Evolutionary conservation across 2,888 invertebrate genomes (phyloP).

Genomic region (Acanthacorydalis orientalis): DNA sequence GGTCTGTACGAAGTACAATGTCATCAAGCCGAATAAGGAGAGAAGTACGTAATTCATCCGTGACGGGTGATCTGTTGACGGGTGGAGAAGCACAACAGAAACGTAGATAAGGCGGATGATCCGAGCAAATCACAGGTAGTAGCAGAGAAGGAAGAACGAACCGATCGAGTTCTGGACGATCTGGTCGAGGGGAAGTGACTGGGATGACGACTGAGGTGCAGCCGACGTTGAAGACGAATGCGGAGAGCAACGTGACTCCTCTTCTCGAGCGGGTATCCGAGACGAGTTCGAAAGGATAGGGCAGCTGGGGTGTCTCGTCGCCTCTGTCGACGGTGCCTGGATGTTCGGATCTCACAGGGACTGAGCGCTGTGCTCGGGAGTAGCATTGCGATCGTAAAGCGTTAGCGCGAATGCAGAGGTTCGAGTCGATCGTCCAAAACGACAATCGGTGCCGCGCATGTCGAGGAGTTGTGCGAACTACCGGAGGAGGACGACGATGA

Average conservation of each 20-base stretch:
- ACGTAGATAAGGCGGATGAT: too few species aligned
- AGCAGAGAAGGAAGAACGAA: too few species aligned
- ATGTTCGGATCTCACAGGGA: constrained; percentile 66
- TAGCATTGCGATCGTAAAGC: constrained; percentile 72
- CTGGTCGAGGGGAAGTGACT: too few species aligned
- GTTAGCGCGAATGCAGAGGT: constrained; percentile 35
- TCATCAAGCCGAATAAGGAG: too few species aligned
- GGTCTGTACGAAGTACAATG: too few species aligned
- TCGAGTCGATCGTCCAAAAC: constrained; percentile 10
- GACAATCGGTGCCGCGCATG: constrained; percentile 43
- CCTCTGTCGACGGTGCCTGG: constrained; percentile 59
- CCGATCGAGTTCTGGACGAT: too few species aligned
- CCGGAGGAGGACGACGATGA: constrained; percentile 49
- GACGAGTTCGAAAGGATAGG: constrained; percentile 18
- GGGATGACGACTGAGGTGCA: constrained; percentile 15
- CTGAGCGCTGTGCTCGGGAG: constrained; percentile 61
- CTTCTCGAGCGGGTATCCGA: constrained; percentile 20
- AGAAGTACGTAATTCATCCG: too few species aligned
- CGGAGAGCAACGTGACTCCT: constrained; percentile 20
- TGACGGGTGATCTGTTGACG: too few species aligned
- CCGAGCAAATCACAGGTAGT: too few species aligned
- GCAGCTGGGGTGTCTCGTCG: constrained; percentile 59
- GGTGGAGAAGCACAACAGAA: too few species aligned
- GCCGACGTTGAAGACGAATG: constrained; percentile 15
- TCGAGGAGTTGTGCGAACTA: constrained; percentile 61